A percentile compares a stretch with the other conserved stretches of the same genome.
Evolutionary conservation across 2,888 invertebrate species (phyloP).

Genomic region (Flexamia atlantica): DNA sequence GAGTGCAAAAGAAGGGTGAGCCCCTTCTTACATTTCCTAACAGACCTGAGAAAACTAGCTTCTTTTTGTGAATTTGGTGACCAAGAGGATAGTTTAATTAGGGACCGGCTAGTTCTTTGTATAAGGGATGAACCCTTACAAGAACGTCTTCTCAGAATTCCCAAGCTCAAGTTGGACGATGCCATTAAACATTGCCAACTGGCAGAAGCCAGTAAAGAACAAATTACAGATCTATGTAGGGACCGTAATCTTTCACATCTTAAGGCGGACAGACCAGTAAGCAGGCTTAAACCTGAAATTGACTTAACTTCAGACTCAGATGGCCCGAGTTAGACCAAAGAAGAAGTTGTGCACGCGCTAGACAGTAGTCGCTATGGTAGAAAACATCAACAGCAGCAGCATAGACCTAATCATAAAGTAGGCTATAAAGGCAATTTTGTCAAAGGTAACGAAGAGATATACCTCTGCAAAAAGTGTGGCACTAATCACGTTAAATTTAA

Average conservation of each 20-base stretch:
- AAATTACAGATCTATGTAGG: not conserved
- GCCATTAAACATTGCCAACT: slow-evolving; percentile 24
- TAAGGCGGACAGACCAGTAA: not conserved
- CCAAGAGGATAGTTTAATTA: slow-evolving; percentile 39
- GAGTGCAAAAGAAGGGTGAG: slow-evolving; percentile 4
- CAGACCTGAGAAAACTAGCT: slow-evolving; percentile 49
- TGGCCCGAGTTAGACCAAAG: not conserved
- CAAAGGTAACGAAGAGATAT: no score
- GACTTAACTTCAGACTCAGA: not conserved
- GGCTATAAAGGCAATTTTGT: no score
- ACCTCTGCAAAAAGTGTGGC: no score
- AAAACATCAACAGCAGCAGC: no score
- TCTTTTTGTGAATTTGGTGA: slow-evolving; percentile 40
- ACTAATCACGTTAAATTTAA: no score
- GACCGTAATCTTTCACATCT: not conserved
- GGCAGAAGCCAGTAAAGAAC: slow-evolving; percentile 22
- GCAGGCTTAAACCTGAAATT: not conserved
- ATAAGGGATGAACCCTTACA: slow-evolving; percentile 28
- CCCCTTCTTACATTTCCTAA: slow-evolving; percentile 40
- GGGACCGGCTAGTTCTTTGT: slow-evolving; percentile 26
- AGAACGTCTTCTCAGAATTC: slow-evolving; percentile 41
- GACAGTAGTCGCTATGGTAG: not conserved
- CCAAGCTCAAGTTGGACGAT: slow-evolving; percentile 53
- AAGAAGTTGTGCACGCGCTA: slow-evolving; percentile 23
- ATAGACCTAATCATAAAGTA: no score